These are phyloP conservation scores for Prosapia bicincta DNA, from an alignment of 2,888 invertebrate species.

Conservation along the genomic window DNA sequence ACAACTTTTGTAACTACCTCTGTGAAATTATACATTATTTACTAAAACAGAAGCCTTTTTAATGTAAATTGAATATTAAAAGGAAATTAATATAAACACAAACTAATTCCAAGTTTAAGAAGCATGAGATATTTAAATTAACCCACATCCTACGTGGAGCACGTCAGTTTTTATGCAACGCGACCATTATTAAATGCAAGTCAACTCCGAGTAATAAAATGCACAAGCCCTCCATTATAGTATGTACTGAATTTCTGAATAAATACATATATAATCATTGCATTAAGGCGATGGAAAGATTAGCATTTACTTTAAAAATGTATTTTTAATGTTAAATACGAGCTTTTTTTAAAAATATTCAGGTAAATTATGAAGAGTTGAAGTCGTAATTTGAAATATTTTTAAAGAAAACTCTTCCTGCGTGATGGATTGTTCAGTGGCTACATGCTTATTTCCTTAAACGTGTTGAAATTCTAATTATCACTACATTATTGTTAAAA, in stretches of 20 bases:
- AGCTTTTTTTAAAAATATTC: too few relatives aligned
- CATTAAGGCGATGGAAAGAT: not conserved
- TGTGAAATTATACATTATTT: too few relatives aligned
- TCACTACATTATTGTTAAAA: too few relatives aligned
- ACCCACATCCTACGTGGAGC: not conserved
- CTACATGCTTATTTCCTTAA: too few relatives aligned
- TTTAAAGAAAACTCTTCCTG: too few relatives aligned
- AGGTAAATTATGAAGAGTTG: too few relatives aligned
- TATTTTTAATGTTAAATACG: too few relatives aligned
- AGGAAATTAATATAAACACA: not conserved
- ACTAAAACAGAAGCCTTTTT: too few relatives aligned
- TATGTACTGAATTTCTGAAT: not conserved
- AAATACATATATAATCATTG: not conserved
- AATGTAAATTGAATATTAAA: not conserved
- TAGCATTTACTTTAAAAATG: not conserved
- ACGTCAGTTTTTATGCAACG: not conserved
- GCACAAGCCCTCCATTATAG: not conserved
- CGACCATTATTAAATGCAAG: not conserved
- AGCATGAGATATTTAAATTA: not conserved
- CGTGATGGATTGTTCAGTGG: too few relatives aligned
- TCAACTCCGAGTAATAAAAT: not conserved
- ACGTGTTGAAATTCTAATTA: too few relatives aligned
- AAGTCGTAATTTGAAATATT: too few relatives aligned
- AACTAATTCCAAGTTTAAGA: not conserved
- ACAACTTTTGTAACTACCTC: too few relatives aligned